phyloP scores from a whole-genome alignment of 2,113 vertebrate genomes.

The Oostethus manadensis region DNA sequence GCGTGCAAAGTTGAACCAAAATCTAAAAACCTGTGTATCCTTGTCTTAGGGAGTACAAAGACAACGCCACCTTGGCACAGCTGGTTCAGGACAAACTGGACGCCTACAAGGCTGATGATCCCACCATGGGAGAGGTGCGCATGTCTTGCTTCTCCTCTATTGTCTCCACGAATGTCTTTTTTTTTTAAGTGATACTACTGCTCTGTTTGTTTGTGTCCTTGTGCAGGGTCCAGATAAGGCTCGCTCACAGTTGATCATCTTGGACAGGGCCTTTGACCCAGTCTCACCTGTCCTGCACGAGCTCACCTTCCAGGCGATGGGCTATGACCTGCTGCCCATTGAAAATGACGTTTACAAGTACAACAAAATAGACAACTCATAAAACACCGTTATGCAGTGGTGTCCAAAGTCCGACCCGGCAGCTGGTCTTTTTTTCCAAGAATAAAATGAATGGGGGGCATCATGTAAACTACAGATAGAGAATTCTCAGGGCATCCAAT shows the following conservation, averaged over 20 bases:
- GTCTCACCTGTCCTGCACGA: slow-evolving; percentile 89
- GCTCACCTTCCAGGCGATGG: slow-evolving; percentile 97
- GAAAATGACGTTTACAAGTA: slow-evolving; percentile 98
- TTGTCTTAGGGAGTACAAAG: slow-evolving; percentile 78
- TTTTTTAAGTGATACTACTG: background rate
- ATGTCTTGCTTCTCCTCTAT: background rate
- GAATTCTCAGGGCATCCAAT: too few species aligned
- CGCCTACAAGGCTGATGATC: slow-evolving; percentile 94
- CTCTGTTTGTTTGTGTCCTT: background rate
- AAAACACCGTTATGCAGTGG: too few species aligned
- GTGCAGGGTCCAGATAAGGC: slow-evolving; percentile 91
- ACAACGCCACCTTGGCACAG: slow-evolving; percentile 92
- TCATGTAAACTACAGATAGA: too few species aligned
- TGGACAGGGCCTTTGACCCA: slow-evolving; percentile 93
- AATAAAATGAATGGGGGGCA: too few species aligned
- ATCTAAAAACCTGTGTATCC: too few species aligned
- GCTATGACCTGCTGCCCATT: slow-evolving; percentile 92
- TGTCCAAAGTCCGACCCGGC: background rate
- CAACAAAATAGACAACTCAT: background rate
- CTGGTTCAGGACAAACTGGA: slow-evolving; percentile 97
- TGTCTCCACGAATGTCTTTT: background rate
- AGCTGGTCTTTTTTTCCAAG: background rate
- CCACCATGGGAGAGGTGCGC: slow-evolving; percentile 95
- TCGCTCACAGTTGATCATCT: slow-evolving; percentile 93
- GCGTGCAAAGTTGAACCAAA: too few species aligned